Conservation (phyloP, 2,888 invertebrate species). For the Pristionchus fissidentatus region DNA sequence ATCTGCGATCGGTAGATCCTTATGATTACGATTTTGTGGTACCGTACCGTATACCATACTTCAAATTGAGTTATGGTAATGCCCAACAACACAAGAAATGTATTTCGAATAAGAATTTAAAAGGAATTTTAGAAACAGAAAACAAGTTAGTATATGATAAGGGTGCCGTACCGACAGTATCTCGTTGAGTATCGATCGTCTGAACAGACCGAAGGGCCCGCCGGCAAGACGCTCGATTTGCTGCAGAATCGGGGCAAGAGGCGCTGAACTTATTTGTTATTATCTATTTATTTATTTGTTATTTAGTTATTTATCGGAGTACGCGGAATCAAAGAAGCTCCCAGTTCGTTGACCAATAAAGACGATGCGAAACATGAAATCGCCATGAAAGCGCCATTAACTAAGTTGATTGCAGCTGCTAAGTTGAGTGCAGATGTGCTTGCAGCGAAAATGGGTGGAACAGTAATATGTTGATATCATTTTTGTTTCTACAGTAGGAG, state of each 20-base stretch:
- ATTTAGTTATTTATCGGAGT: not conserved
- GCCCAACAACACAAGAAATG: too few species aligned
- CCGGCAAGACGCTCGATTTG: constrained; percentile 28
- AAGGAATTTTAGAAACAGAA: not conserved
- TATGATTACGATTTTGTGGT: not conserved
- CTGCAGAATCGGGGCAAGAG: constrained; percentile 31
- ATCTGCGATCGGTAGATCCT: not conserved
- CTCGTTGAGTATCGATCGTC: constrained; percentile 38
- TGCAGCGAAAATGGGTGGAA: not conserved
- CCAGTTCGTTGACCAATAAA: too few species aligned
- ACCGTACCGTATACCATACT: too few species aligned
- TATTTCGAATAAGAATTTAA: too few species aligned
- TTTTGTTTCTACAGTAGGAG: not conserved
- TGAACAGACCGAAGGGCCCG: constrained; percentile 36
- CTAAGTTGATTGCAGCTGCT: not conserved
- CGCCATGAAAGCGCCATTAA: too few species aligned
- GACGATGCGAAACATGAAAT: too few species aligned
- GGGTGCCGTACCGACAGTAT: not conserved
- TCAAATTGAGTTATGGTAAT: too few species aligned
- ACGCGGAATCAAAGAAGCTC: too few species aligned
- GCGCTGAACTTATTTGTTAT: not conserved
- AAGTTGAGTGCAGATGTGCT: not conserved
- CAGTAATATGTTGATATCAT: not conserved
- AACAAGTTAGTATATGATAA: not conserved
- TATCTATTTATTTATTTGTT: not conserved